phyloP scores from a whole-genome alignment of 2,888 invertebrate species.

The Pocota personata region DNA sequence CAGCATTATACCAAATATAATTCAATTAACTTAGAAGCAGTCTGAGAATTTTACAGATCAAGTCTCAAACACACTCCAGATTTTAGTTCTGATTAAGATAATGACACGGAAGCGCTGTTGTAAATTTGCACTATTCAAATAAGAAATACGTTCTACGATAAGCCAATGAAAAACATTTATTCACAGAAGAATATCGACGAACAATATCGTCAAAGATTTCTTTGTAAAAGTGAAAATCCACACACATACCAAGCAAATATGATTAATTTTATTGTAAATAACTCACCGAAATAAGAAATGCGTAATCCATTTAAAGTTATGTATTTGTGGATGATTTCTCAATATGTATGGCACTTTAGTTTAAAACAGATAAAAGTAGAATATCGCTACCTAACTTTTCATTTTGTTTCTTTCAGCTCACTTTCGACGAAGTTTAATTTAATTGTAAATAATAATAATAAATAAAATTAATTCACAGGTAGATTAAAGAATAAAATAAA shows the following conservation, averaged over 20 bases:
- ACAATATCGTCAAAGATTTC: background rate
- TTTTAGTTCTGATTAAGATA: too few relatives aligned
- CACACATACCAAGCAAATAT: background rate
- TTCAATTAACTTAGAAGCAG: too few relatives aligned
- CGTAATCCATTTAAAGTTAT: slow-evolving; percentile 55
- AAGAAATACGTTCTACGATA: background rate
- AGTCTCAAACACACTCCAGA: too few relatives aligned
- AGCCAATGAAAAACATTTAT: background rate
- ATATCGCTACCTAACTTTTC: background rate
- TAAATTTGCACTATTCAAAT: too few relatives aligned
- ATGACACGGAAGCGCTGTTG: too few relatives aligned
- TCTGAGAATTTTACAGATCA: too few relatives aligned
- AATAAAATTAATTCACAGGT: background rate
- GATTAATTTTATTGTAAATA: background rate
- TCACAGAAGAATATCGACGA: background rate
- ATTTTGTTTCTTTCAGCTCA: background rate
- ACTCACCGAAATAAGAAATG: slow-evolving; percentile 48
- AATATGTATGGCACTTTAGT: slow-evolving; percentile 6
- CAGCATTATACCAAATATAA: too few relatives aligned
- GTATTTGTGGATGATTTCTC: background rate
- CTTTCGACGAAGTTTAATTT: background rate
- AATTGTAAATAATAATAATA: background rate
- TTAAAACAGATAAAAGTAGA: background rate
- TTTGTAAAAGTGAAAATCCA: background rate
- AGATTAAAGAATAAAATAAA: background rate